Base-by-base conservation (phyloP, 2,888 invertebrate species). In the Heliconius aoede region DNA sequence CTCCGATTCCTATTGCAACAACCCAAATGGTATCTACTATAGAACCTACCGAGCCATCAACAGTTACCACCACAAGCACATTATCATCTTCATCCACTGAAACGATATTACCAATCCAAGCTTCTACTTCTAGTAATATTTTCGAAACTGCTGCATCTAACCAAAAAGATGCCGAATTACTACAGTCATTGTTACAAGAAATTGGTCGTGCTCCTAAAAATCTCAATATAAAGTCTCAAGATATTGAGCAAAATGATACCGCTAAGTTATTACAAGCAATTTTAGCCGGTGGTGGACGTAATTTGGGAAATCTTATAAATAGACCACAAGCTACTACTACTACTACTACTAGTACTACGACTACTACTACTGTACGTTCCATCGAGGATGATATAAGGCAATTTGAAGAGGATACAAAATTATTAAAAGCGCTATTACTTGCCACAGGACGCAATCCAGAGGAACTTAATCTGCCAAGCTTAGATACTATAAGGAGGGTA, bases 371-470 rank as follows among this genome's bases (percentile, higher is more conserved):
- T 71, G 79, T 85, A 18, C 88, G 92, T 21, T 91, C 93, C 46
- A 87, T 94, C 74, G 90, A 94, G 84, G 93, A 94, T 32, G 95
- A 94, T 76, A 88, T 95, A 21, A 89, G 87, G 74, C 93, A 94
- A 78, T 92, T 92, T 81, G 91, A 94, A 83, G 91, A 94, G 85
- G 94, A 95, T 77, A 91, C 94, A 11, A 91, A 91, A 83, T 85
- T 94, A 74, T 83, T 94, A 78, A 89, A 94, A 86, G 94, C 93
- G 4, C 85, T 94, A 30, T 87, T 94, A 81, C 88, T 91, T 84
- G 93, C 91, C 40, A 94, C 91, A 9, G 93, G 93, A 4, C 91
- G 92, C 84, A 90, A 93, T 82, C 91, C 93, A 78, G 87, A 87
- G 30, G 87, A 86, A 61, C 85, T 93, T 55, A 92, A 92, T 79